Evolutionary conservation across 2,113 vertebrate genomes (phyloP).

Genomic region (Lepus timidus): DNA sequence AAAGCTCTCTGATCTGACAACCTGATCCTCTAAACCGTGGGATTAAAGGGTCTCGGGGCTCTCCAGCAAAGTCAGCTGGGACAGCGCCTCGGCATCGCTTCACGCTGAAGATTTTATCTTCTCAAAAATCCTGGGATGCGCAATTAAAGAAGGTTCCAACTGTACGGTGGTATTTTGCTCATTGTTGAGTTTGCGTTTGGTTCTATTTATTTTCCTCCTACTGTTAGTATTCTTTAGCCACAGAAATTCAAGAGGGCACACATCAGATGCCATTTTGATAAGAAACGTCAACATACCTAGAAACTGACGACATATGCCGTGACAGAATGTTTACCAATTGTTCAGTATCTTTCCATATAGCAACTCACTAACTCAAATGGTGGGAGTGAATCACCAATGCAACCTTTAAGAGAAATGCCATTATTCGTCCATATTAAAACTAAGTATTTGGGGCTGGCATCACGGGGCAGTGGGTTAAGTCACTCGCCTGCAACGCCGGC

Average conservation of each 20-base stretch:
- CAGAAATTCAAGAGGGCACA: slow-evolving; percentile 50
- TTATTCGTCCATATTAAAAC: slow-evolving; percentile 6
- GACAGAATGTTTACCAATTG: background rate
- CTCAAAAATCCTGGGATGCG: background rate
- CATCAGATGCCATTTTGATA: slow-evolving; percentile 6
- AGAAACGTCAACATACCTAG: slow-evolving; percentile 24
- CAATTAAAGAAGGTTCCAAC: background rate
- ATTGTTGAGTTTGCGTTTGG: background rate
- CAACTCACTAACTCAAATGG: background rate
- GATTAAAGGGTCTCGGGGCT: slow-evolving; percentile 60
- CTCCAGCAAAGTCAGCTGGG: slow-evolving; percentile 38
- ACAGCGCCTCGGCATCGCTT: background rate
- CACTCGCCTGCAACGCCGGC: too few species aligned
- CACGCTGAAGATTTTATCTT: background rate
- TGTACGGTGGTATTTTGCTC: background rate
- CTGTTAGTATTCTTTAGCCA: slow-evolving; percentile 31
- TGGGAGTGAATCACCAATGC: background rate
- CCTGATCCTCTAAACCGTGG: slow-evolving; percentile 66
- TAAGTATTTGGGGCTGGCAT: too few species aligned
- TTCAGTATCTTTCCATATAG: background rate
- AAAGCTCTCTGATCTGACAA: slow-evolving; percentile 67
- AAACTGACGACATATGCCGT: background rate
- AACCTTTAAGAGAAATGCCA: slow-evolving; percentile 24
- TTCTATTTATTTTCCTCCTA: slow-evolving; percentile 37
- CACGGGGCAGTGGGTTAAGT: too few species aligned